A percentile compares a stretch with the other conserved stretches of the same genome.
These are phyloP conservation scores for Chloromyia formosa DNA, from an alignment of 2,888 invertebrate species.

Conservation along the genomic window DNA sequence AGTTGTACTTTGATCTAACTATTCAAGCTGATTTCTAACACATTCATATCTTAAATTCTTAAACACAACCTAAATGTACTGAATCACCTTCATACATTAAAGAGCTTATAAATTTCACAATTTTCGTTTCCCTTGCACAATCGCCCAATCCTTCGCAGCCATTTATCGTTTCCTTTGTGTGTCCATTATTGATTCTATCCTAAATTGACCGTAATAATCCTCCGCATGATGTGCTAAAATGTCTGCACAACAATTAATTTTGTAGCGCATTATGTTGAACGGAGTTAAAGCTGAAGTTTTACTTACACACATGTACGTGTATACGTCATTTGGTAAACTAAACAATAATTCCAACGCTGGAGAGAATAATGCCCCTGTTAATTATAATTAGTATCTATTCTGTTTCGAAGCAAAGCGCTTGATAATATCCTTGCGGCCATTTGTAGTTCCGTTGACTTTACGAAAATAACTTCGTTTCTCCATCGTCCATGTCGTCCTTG, in stretches of 20 bases:
- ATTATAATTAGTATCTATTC: constrained; percentile 22
- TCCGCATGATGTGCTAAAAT: constrained; percentile 26
- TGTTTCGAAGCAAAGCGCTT: constrained; percentile 9
- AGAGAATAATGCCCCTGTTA: constrained; percentile 16
- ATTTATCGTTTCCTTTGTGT: not conserved
- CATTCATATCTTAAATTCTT: too few species aligned
- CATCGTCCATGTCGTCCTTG: not conserved
- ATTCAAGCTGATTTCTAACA: too few species aligned
- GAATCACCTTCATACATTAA: too few species aligned
- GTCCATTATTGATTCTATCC: constrained; percentile 10
- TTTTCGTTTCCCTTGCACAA: too few species aligned
- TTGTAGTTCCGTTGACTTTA: constrained; percentile 34
- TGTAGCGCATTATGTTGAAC: constrained; percentile 27
- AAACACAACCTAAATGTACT: too few species aligned
- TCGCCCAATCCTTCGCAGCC: not conserved
- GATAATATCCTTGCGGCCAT: not conserved
- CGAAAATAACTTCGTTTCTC: constrained; percentile 13
- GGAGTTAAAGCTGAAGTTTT: constrained; percentile 9
- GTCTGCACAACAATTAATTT: constrained; percentile 29
- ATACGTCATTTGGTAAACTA: not conserved
- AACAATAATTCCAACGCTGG: not conserved
- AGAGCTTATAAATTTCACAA: too few species aligned
- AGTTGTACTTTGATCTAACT: too few species aligned
- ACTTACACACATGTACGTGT: not conserved
- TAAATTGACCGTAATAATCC: constrained; percentile 32